Conservation (phyloP, 2,797 vertebrate species). For the Pangasius larnaudii region DNA sequence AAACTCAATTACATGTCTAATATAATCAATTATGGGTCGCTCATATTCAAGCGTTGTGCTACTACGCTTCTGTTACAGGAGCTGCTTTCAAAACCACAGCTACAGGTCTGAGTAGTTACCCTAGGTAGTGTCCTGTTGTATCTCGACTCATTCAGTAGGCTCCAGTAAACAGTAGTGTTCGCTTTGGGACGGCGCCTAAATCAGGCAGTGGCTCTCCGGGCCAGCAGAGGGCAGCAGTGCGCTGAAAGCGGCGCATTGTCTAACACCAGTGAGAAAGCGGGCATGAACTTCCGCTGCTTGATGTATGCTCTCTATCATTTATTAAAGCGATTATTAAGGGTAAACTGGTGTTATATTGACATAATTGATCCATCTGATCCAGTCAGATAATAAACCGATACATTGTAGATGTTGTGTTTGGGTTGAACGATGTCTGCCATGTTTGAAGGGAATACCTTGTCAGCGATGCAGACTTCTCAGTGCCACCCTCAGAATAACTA, state of each 20-base stretch:
- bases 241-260: background rate
- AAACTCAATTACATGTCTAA: too few species aligned
- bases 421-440: conserved; percentile 74
- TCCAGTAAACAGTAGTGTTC: background rate
- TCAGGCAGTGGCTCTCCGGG: background rate
- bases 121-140: too few species aligned
- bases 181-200: background rate
- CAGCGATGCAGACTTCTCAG: conserved; percentile 79
- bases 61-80: too few species aligned
- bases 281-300: conserved; percentile 36
- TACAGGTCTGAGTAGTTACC: too few species aligned
- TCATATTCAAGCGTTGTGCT: too few species aligned
- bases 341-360: background rate
- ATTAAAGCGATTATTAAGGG: background rate
- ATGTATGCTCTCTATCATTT: conserved; percentile 4
- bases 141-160: too few species aligned
- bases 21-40: too few species aligned
- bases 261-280: conserved; percentile 17
- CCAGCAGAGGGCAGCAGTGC: conserved; percentile 31
- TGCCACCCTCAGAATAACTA: conserved; percentile 67
- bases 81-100: too few species aligned
- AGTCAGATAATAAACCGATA: background rate
- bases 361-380: background rate
- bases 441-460: conserved; percentile 75
- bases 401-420: conserved; percentile 61